phyloP scores from a whole-genome alignment of 2,113 vertebrate genomes.

The Rhynchomys soricoides region DNA sequence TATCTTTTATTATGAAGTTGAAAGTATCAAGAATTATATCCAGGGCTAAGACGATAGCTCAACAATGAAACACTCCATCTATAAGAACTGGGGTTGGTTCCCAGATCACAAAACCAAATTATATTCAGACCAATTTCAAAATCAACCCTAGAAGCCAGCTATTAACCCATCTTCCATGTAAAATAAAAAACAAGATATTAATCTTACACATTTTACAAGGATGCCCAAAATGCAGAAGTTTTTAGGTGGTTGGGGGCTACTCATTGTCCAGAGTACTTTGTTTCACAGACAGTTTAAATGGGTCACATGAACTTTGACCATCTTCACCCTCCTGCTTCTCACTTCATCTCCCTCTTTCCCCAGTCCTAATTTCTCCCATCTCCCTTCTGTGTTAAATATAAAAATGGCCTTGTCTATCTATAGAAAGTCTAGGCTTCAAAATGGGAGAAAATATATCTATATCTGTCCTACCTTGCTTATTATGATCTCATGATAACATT shows the following conservation, averaged over 20 bases:
- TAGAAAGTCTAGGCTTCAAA: background rate
- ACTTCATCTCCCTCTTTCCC: background rate
- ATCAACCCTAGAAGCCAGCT: background rate
- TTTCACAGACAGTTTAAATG: background rate
- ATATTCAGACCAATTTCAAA: constrained; percentile 6
- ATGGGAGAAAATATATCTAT: background rate
- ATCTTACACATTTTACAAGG: background rate
- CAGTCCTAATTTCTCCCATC: no score
- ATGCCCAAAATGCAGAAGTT: background rate
- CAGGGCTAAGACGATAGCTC: background rate
- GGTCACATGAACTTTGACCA: background rate
- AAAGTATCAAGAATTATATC: constrained; percentile 4
- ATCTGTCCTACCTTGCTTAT: background rate
- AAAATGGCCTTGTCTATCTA: background rate
- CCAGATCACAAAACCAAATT: background rate
- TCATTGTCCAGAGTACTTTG: background rate
- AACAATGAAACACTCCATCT: no score
- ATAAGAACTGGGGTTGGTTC: background rate
- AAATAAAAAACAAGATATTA: background rate
- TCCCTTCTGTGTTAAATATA: background rate
- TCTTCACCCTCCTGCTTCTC: background rate
- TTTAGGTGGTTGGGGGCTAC: background rate
- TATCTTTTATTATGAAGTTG: constrained; percentile 1
- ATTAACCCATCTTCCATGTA: background rate
- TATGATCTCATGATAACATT: background rate